Base-by-base conservation (phyloP, 2,888 invertebrate genomes). In the Drosophila borborema region DNA sequence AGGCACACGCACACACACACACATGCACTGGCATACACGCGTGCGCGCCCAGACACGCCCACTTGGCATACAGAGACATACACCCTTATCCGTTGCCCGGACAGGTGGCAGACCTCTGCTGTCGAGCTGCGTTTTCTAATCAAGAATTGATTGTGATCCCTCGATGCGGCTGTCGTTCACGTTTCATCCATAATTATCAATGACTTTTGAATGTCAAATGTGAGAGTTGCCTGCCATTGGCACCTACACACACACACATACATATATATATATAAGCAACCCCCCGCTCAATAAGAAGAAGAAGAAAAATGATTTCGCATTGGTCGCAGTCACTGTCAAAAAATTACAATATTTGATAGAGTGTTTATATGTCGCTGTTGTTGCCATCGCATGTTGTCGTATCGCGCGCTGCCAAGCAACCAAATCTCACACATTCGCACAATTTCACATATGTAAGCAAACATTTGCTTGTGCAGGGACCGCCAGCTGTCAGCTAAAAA, bases 121-220 rank as follows among this genome's bases (percentile, higher is more conserved):
- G 82, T 76, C 63, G 81, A 40, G 82, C 80, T 78, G 74, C 90
- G 87, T 89, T 90, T 86, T 90, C 90, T 86, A 86, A 86, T 86
- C 86, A 86, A 90, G 86, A 89, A 86, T 90, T 90, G 86, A 86
- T 86, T 90, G 90, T 86, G 86, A 86, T 86, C 86, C 89, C 86
- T 90, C 84, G 86, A 86, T 84, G 89, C 90, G 90, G 87, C 90
- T 86, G 86, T 86, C 86, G 89, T 86, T 90, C 90, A 86, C 89
- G 86, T 86, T 89, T 87, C 82, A 81, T 74, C 82, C 86, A 86
- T 86, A 86, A 86, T 86, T 86, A 86, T 86, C 86, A 86, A 86
- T 86, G 86, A 90, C 86, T 86, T 86, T 86, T 86, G 86, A 86
- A 86, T 86, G 86, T 90, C 86, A 89, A 86, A 86, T 86, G 90